A percentile compares a stretch with the other conserved stretches of the same genome.
These are phyloP conservation scores for Caenorhabditis sp. DNA, from an alignment of 2,888 invertebrate species.

Conservation along the genomic window DNA sequence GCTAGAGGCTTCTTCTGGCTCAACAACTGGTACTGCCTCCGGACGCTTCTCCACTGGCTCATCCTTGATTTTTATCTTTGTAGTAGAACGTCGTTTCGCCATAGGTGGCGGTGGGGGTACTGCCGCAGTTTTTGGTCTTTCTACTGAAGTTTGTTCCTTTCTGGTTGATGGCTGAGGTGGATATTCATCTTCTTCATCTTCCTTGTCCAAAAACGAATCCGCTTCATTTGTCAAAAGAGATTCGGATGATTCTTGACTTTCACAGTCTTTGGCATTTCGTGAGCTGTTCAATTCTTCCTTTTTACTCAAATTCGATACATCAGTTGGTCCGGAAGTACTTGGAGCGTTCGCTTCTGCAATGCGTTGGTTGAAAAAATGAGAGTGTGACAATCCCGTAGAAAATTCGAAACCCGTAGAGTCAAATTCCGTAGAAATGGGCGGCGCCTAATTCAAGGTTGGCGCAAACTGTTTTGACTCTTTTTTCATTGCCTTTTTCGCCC, in stretches of 20 bases:
- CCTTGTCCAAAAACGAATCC: constrained; percentile 6
- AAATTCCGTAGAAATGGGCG: too few species aligned
- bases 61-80: neutral
- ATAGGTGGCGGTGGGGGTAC: neutral
- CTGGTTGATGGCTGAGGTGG: neutral
- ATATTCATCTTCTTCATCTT: neutral
- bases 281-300: too few species aligned
- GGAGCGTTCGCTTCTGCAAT: neutral
- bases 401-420: too few species aligned
- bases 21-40: neutral
- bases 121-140: neutral
- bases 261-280: too few species aligned
- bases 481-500: too few species aligned
- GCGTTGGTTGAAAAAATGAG: too few species aligned
- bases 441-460: too few species aligned
- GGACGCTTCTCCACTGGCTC: neutral
- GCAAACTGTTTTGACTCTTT: too few species aligned
- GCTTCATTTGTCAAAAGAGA: constrained; percentile 1
- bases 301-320: constrained; percentile 1
- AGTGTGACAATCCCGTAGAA: too few species aligned
- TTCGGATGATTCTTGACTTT: neutral
- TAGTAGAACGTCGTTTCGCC: neutral
- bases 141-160: neutral
- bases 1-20: neutral
- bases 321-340: neutral